phyloP scores from a whole-genome alignment of 2,888 invertebrate genomes.

The Nephrotoma flavescens region DNA sequence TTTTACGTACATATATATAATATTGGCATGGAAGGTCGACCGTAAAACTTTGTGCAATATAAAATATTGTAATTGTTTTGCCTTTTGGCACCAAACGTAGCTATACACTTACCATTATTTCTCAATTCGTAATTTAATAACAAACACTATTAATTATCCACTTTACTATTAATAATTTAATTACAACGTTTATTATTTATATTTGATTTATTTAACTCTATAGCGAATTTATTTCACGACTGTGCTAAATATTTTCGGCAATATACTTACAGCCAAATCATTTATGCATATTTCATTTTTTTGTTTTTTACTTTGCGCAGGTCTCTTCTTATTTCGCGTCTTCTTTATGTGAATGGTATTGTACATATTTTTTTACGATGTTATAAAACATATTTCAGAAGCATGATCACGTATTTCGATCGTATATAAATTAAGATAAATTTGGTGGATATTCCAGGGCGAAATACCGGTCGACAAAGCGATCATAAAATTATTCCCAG shows the following conservation, averaged over 20 bases:
- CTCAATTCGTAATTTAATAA: not conserved
- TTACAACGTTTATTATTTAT: not conserved
- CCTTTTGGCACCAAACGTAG: not conserved
- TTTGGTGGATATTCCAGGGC: not conserved
- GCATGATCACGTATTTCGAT: not conserved
- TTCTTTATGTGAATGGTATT: not conserved
- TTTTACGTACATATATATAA: not conserved
- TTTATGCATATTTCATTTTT: not conserved
- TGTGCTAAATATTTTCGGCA: not conserved
- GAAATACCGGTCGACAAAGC: not conserved
- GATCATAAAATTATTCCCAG: not conserved
- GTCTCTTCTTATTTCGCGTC: not conserved
- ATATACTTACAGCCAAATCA: not conserved
- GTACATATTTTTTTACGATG: not conserved
- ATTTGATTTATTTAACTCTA: not conserved
- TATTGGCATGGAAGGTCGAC: not conserved
- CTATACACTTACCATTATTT: not conserved
- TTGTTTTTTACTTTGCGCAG: not conserved
- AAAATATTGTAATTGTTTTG: not conserved
- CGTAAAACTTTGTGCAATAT: not conserved
- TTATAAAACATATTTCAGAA: not conserved
- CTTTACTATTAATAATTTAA: not conserved
- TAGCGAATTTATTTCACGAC: not conserved
- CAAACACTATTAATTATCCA: not conserved
- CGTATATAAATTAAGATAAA: not conserved